Percentiles rank a stretch among this genome's conserved stretches.
Evolutionary conservation across 2,797 vertebrate genomes (phyloP).

Genomic region (Synanceia verrucosa): DNA sequence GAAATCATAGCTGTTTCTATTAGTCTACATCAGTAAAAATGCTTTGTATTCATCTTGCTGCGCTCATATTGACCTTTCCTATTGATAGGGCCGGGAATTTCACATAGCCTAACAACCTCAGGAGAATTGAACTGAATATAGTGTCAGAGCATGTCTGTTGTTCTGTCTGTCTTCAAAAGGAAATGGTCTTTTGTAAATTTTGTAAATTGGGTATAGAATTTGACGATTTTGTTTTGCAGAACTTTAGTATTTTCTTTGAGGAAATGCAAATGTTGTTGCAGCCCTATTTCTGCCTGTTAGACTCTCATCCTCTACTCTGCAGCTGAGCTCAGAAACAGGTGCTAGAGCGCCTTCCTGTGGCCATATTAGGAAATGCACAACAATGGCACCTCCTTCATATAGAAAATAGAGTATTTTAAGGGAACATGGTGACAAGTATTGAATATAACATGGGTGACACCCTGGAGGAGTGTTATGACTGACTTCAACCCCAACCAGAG

Average conservation of each 20-base stretch:
- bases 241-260: not conserved
- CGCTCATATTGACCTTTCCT: conserved; percentile 16
- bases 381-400: not conserved
- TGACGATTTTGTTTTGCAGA: not conserved
- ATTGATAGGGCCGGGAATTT: not conserved
- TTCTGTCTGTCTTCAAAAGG: not conserved
- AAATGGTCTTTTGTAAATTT: not conserved
- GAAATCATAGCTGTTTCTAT: not conserved
- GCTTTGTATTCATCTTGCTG: conserved; percentile 5
- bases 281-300: conserved; percentile 15
- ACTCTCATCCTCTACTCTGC: not conserved
- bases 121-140: not conserved
- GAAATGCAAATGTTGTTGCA: conserved; percentile 39
- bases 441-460: not conserved
- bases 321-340: conserved; percentile 22
- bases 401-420: not conserved
- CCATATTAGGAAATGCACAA: not conserved
- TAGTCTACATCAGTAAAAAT: not conserved
- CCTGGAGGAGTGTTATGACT: not conserved
- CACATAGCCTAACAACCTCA: not conserved
- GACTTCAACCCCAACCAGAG: not conserved
- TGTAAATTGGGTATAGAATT: not conserved
- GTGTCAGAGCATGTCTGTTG: not conserved
- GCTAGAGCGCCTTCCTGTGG: conserved; percentile 52
- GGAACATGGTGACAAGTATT: not conserved